Evolutionary conservation across 2,797 vertebrate species (phyloP).

Genomic region (Okamejei kenojei): DNA sequence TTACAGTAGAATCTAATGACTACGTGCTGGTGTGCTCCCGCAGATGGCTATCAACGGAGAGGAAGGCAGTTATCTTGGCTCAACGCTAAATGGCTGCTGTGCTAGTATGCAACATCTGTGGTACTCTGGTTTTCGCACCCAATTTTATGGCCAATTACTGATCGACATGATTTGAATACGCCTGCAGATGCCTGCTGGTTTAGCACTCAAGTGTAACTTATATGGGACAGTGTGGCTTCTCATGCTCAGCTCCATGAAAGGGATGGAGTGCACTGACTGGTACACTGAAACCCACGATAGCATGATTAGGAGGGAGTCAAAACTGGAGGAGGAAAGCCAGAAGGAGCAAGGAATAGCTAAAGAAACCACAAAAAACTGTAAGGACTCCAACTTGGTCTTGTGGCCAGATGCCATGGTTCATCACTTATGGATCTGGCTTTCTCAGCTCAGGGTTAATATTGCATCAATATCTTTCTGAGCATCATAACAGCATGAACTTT

Average conservation of each 20-base stretch:
- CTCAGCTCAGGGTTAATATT: neutral
- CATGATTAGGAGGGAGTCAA: neutral
- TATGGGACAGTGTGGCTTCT: too few relatives aligned
- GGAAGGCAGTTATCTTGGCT: neutral
- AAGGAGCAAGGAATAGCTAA: neutral
- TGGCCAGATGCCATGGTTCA: neutral
- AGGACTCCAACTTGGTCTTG: neutral
- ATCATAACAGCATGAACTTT: too few relatives aligned
- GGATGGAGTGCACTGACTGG: too few relatives aligned
- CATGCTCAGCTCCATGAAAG: too few relatives aligned
- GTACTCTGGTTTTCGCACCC: too few relatives aligned
- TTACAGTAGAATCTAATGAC: neutral
- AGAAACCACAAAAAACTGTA: neutral
- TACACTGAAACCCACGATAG: too few relatives aligned
- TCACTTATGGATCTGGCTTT: neutral
- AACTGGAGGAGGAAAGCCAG: neutral
- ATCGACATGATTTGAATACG: too few relatives aligned
- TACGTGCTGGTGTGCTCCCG: neutral
- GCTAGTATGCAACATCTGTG: too few relatives aligned
- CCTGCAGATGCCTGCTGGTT: too few relatives aligned
- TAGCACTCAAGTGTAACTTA: too few relatives aligned
- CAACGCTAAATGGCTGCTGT: too few relatives aligned
- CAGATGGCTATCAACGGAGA: neutral
- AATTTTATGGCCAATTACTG: too few relatives aligned
- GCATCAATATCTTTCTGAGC: neutral